phyloP scores from a whole-genome alignment of 2,797 vertebrate species.

The Xyrichtys novacula region DNA sequence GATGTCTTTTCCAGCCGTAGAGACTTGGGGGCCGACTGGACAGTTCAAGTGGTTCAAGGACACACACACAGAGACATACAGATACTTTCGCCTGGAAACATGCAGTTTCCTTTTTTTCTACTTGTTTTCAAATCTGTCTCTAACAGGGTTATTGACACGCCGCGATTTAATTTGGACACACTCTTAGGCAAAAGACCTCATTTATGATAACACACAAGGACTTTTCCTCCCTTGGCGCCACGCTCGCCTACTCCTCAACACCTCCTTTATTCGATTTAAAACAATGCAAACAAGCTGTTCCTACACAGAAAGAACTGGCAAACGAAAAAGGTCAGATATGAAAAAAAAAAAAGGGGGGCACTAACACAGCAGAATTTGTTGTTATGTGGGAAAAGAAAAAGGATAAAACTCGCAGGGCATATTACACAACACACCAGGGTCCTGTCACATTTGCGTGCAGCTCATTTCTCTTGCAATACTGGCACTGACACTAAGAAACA shows the following conservation, averaged over 20 bases:
- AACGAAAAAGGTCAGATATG: constrained; percentile 54
- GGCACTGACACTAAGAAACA: constrained; percentile 58
- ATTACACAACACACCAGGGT: constrained; percentile 74
- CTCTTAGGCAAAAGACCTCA: constrained; percentile 3
- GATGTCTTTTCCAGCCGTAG: constrained; percentile 46
- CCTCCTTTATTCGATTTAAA: constrained; percentile 27
- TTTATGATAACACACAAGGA: constrained; percentile 22
- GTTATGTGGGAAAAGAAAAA: not conserved
- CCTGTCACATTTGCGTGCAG: constrained; percentile 66
- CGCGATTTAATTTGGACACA: constrained; percentile 20
- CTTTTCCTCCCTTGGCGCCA: not conserved
- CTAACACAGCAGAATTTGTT: constrained; percentile 47
- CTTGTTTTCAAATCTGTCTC: constrained; percentile 13
- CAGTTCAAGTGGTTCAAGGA: constrained; percentile 67
- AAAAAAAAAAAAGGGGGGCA: constrained; percentile 16
- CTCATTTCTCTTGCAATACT: constrained; percentile 58
- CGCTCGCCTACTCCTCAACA: constrained; percentile 6
- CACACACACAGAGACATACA: constrained; percentile 20
- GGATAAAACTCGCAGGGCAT: constrained; percentile 58
- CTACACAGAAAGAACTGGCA: constrained; percentile 27
- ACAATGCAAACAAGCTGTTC: constrained; percentile 47
- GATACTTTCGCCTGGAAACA: constrained; percentile 31
- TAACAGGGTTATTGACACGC: constrained; percentile 16
- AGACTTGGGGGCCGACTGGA: constrained; percentile 46
- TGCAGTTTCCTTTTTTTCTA: constrained; percentile 11